Percentiles rank a stretch among this genome's conserved stretches.
Conservation (phyloP, 30 jellyfish, hydroid and myxozoan genomes). For the Nemopilema nomurai region DNA sequence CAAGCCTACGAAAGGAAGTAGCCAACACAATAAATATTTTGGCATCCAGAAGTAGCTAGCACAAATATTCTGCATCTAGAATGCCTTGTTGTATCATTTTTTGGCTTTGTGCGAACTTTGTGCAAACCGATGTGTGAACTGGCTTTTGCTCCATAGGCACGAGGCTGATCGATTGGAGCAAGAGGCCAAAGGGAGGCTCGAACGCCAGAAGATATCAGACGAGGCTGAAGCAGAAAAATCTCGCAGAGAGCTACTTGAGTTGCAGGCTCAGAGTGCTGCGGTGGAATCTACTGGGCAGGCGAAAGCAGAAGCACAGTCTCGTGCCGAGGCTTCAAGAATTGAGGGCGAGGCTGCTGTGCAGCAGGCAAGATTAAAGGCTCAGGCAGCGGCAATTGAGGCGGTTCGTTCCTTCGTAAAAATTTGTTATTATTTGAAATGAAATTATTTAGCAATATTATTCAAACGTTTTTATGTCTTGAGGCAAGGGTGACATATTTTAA, state of each 20-base stretch:
- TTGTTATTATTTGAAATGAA: too few relatives aligned
- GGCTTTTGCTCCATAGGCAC: too few relatives aligned
- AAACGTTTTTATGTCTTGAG: too few relatives aligned
- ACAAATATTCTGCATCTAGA: too few relatives aligned
- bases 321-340: conserved; percentile 96
- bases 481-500: too few relatives aligned
- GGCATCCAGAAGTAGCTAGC: too few relatives aligned
- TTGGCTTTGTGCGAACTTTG: too few relatives aligned
- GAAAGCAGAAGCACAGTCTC: conserved; percentile 98
- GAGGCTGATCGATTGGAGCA: conserved; percentile 99
- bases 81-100: too few relatives aligned
- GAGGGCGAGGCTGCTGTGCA: conserved; percentile 99
- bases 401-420: conserved; percentile 25
- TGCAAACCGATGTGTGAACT: too few relatives aligned
- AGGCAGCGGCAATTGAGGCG: conserved; percentile 91
- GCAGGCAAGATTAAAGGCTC: conserved; percentile 92
- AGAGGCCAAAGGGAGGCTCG: conserved; percentile 98
- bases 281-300: conserved; percentile 99
- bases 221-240: conserved; percentile 98
- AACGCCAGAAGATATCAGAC: conserved; percentile 94
- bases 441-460: too few relatives aligned
- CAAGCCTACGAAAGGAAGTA: too few relatives aligned
- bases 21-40: too few relatives aligned
- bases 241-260: conserved; percentile 89
- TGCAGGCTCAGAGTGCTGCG: conserved; percentile 98